Percentiles rank a stretch among this genome's conserved stretches.
Conservation (phyloP, 2,797 vertebrate species). For the Pampus argenteus region DNA sequence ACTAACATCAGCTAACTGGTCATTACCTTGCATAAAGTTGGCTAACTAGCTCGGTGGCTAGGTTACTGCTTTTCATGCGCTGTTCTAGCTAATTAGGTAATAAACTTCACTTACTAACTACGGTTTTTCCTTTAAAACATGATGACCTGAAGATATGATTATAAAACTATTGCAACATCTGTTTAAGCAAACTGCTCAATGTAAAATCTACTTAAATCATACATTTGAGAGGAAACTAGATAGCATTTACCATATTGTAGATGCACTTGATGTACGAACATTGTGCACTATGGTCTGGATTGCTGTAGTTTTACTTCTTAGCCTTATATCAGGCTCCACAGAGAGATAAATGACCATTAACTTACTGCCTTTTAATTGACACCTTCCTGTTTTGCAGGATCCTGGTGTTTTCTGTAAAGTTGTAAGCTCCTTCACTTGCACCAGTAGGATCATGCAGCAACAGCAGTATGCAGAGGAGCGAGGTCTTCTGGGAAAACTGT, state of each 20-base stretch:
- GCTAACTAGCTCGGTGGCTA: neutral
- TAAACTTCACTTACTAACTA: too few species aligned
- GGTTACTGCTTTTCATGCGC: neutral
- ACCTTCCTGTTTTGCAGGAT: neutral
- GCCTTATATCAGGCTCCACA: neutral
- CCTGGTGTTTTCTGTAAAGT: conserved; percentile 26
- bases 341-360: too few species aligned
- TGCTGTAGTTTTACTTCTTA: neutral
- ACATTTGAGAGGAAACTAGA: neutral
- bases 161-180: neutral
- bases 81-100: neutral
- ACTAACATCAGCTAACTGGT: neutral
- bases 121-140: neutral
- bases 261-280: neutral
- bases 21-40: conserved; percentile 1
- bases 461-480: conserved; percentile 44
- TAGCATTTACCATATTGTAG: neutral
- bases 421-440: conserved; percentile 25
- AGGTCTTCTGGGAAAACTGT: conserved; percentile 65
- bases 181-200: neutral
- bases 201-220: neutral
- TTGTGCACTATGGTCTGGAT: neutral
- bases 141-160: neutral
- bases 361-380: neutral
- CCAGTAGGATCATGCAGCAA: conserved; percentile 64